Evolutionary conservation across 2,888 invertebrate species (phyloP).

Genomic region (Pseudolycoriella hygida): DNA sequence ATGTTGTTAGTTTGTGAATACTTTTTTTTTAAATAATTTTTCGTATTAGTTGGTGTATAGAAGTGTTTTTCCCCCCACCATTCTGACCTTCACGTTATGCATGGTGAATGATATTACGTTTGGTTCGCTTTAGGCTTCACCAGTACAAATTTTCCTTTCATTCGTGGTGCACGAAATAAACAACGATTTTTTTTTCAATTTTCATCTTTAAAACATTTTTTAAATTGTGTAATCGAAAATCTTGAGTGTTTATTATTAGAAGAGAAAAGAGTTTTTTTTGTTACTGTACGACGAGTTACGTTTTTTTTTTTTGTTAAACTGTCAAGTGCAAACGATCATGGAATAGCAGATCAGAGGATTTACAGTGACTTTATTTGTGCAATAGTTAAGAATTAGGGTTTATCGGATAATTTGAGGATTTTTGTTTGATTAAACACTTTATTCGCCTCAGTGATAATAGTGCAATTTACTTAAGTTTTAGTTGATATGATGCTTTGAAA

Average conservation of each 20-base stretch:
- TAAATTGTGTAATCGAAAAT: neutral
- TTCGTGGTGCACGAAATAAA: conserved; percentile 10
- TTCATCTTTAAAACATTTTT: neutral
- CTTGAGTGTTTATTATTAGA: neutral
- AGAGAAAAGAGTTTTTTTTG: neutral
- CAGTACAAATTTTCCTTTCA: conserved; percentile 15
- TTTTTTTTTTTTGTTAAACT: neutral
- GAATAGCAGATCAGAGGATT: too few relatives aligned
- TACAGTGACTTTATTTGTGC: too few relatives aligned
- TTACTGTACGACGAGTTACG: neutral
- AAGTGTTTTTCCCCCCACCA: conserved; percentile 6
- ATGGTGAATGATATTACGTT: conserved; percentile 7
- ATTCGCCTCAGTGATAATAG: too few relatives aligned
- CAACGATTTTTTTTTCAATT: too few relatives aligned
- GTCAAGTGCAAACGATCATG: too few relatives aligned
- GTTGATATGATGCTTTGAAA: too few relatives aligned
- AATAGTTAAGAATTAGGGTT: too few relatives aligned
- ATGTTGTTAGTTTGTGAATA: neutral
- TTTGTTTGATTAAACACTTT: too few relatives aligned
- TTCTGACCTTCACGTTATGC: conserved; percentile 7
- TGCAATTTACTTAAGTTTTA: too few relatives aligned
- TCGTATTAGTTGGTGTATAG: neutral
- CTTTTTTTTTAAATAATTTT: neutral
- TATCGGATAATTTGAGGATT: too few relatives aligned
- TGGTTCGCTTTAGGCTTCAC: conserved; percentile 7